Percentiles rank a stretch among this genome's conserved stretches.
Conservation (phyloP, 2,113 vertebrate species). For the Anarrhichthys ocellatus region DNA sequence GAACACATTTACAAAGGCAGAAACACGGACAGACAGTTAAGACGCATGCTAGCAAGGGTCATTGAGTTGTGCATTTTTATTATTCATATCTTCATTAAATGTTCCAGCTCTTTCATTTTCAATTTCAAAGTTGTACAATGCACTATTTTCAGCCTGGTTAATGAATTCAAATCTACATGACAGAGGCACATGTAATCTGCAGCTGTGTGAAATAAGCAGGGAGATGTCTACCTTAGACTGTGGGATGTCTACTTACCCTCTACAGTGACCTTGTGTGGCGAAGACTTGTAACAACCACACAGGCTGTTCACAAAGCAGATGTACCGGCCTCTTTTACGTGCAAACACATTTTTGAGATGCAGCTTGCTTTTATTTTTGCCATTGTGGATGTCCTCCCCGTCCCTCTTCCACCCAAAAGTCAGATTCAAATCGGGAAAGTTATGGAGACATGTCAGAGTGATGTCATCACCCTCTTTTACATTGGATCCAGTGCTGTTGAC, state of each 20-base stretch:
- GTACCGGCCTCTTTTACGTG: fast-evolving
- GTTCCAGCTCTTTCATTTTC: not conserved
- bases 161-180: not conserved
- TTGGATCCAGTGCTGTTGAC: not conserved
- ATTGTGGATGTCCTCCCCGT: fast-evolving
- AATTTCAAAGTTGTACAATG: not conserved
- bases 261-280: fast-evolving
- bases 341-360: fast-evolving
- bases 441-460: constrained; percentile 54
- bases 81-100: not conserved
- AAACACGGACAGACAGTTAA: not conserved
- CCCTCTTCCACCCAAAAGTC: constrained; percentile 39
- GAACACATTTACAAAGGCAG: not conserved
- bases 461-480: fast-evolving
- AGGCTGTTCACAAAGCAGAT: constrained; percentile 40
- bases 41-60: not conserved
- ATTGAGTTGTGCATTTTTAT: not conserved
- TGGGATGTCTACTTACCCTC: constrained; percentile 35
- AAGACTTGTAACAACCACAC: not conserved
- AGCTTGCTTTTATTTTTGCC: fast-evolving
- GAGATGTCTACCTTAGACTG: not conserved
- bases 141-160: not conserved
- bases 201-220: not conserved
- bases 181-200: not conserved
- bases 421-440: not conserved